These are phyloP conservation scores for Ceramica pisi DNA, from an alignment of 2,888 invertebrate genomes.

Conservation along the genomic window DNA sequence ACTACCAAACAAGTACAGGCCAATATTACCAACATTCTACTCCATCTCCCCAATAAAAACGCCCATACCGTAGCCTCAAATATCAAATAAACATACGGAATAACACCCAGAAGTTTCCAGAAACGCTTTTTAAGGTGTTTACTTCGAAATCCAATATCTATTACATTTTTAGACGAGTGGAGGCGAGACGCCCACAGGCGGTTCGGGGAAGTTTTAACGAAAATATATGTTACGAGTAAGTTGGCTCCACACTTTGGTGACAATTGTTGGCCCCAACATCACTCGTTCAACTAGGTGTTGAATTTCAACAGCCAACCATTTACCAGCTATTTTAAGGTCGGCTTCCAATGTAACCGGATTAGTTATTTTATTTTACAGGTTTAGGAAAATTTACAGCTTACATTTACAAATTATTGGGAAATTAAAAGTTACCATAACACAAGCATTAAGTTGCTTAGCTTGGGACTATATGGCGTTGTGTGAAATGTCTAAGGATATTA, in stretches of 20 bases:
- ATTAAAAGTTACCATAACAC: too few species aligned
- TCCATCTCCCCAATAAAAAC: conserved; percentile 4
- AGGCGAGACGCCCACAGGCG: conserved; percentile 20
- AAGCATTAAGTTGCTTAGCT: too few species aligned
- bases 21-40: background rate
- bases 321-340: too few species aligned
- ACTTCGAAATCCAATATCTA: conserved; percentile 44
- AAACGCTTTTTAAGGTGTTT: conserved; percentile 22
- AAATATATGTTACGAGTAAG: conserved; percentile 17
- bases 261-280: background rate
- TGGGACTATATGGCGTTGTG: too few species aligned
- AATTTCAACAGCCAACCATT: too few species aligned
- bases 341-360: too few species aligned
- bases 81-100: conserved; percentile 36
- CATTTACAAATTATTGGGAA: too few species aligned
- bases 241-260: background rate
- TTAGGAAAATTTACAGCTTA: too few species aligned
- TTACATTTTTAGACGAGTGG: conserved; percentile 45
- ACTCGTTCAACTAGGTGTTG: background rate
- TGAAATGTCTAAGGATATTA: too few species aligned
- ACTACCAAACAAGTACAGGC: background rate
- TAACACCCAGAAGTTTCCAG: conserved; percentile 11
- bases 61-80: conserved; percentile 21
- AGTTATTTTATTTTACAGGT: too few species aligned
- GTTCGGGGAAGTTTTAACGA: background rate